phyloP scores from a whole-genome alignment of 2,797 vertebrate genomes.

The Allobates femoralis region DNA sequence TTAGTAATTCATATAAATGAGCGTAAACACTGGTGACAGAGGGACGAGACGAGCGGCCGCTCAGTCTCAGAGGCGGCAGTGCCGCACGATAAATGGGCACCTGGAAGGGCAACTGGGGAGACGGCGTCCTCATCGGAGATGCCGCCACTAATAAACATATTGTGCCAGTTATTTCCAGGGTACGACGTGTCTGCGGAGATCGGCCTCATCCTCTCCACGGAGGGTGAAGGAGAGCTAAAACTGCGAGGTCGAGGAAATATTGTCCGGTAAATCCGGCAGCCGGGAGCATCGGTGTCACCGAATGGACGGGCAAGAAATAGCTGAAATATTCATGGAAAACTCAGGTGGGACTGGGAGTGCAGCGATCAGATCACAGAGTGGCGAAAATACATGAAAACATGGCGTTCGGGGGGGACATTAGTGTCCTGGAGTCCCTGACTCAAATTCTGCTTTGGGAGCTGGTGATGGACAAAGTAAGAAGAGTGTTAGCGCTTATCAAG shows the following conservation, averaged over 20 bases:
- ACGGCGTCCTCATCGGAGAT: background rate
- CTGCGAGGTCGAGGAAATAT: background rate
- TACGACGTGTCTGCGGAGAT: background rate
- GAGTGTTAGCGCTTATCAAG: no score
- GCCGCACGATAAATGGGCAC: background rate
- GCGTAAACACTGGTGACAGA: conserved; percentile 78
- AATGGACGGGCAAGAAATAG: background rate
- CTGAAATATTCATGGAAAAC: no score
- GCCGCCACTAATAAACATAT: conserved; percentile 11
- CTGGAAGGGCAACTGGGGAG: background rate
- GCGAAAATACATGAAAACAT: background rate
- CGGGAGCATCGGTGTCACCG: background rate
- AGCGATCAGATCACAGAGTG: background rate
- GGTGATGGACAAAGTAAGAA: no score
- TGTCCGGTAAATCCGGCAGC: background rate
- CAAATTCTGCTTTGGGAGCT: no score
- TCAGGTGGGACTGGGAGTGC: background rate
- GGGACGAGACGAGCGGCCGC: conserved; percentile 69
- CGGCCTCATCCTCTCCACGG: background rate
- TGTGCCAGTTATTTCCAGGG: conserved; percentile 3
- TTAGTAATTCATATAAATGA: conserved; percentile 75
- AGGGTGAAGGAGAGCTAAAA: background rate
- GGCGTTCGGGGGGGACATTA: no score
- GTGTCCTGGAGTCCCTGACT: no score
- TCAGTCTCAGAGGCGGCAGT: background rate